These are phyloP conservation scores for Tethya wilhelma DNA, from an alignment of 37 sponge, comb jelly and placozoan species.

Conservation along the genomic window DNA sequence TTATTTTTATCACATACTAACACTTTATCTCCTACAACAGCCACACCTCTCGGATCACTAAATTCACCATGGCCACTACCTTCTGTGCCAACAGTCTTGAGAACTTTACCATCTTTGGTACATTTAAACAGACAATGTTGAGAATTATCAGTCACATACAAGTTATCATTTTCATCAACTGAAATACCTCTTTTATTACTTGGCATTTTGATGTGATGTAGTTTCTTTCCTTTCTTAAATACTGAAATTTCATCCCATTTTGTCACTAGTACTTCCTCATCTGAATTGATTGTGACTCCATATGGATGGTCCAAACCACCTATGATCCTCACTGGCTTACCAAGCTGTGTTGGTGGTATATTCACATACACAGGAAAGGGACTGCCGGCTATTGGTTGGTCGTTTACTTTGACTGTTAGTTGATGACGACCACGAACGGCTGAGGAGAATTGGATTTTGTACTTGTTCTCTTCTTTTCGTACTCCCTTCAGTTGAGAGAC, in stretches of 20 bases:
- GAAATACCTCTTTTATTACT: too few species aligned
- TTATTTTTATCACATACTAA: too few species aligned
- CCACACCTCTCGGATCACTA: too few species aligned
- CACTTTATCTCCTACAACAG: too few species aligned
- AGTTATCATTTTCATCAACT: too few species aligned
- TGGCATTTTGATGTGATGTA: too few species aligned
- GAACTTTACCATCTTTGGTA: too few species aligned
- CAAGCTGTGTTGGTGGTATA: slow-evolving; percentile 24
- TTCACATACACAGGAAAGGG: slow-evolving; percentile 27
- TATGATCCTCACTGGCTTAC: slow-evolving; percentile 20
- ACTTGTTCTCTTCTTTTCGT: background rate
- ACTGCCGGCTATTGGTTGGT: slow-evolving; percentile 16
- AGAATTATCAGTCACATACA: too few species aligned
- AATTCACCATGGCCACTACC: too few species aligned
- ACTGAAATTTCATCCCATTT: background rate
- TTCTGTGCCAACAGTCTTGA: too few species aligned
- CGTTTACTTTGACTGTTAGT: slow-evolving; percentile 8
- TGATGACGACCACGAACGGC: slow-evolving; percentile 27
- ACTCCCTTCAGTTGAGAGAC: background rate
- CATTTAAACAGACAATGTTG: too few species aligned
- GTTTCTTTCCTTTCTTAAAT: too few species aligned
- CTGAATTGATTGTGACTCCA: slow-evolving; percentile 15
- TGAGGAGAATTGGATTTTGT: slow-evolving; percentile 9
- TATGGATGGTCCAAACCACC: slow-evolving; percentile 6
- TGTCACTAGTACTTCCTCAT: slow-evolving; percentile 12